These are phyloP conservation scores for Opisthograptis luteolata DNA, from an alignment of 2,888 invertebrate genomes.

Conservation along the genomic window DNA sequence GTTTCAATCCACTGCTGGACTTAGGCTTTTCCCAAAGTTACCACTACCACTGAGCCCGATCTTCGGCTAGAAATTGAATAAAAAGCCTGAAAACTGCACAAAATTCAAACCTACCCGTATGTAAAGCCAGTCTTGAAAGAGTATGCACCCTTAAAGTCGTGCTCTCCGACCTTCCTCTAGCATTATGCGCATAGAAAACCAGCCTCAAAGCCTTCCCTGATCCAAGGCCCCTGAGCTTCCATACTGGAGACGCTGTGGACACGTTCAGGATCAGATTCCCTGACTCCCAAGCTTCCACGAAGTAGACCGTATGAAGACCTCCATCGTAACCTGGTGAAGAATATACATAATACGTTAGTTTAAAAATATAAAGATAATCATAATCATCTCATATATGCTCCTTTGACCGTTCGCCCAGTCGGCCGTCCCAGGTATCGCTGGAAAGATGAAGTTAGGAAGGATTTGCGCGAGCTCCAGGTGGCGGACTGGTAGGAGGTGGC, in stretches of 20 bases:
- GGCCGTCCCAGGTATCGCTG: too few species aligned
- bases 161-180: slow-evolving; percentile 91
- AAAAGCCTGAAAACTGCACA: background rate
- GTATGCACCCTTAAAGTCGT: slow-evolving; percentile 75
- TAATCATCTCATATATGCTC: too few species aligned
- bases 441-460: too few species aligned
- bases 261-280: slow-evolving; percentile 87
- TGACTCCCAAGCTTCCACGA: slow-evolving; percentile 88
- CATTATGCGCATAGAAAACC: slow-evolving; percentile 92
- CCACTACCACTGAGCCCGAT: too few species aligned
- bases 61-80: too few species aligned
- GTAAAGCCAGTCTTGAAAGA: slow-evolving; percentile 66
- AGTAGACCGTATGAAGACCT: slow-evolving; percentile 89
- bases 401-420: too few species aligned
- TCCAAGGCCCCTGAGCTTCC: slow-evolving; percentile 90
- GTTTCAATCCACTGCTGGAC: too few species aligned
- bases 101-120: slow-evolving; percentile 57
- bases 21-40: too few species aligned
- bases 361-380: too few species aligned
- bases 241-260: slow-evolving; percentile 88
- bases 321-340: slow-evolving; percentile 87
- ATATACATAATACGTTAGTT: too few species aligned
- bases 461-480: too few species aligned
- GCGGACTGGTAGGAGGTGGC: too few species aligned
- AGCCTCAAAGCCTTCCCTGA: slow-evolving; percentile 91